A percentile compares a stretch with the other conserved stretches of the same genome.
phyloP scores from a whole-genome alignment of 2,888 invertebrate species.

The Sarcophaga variegata region DNA sequence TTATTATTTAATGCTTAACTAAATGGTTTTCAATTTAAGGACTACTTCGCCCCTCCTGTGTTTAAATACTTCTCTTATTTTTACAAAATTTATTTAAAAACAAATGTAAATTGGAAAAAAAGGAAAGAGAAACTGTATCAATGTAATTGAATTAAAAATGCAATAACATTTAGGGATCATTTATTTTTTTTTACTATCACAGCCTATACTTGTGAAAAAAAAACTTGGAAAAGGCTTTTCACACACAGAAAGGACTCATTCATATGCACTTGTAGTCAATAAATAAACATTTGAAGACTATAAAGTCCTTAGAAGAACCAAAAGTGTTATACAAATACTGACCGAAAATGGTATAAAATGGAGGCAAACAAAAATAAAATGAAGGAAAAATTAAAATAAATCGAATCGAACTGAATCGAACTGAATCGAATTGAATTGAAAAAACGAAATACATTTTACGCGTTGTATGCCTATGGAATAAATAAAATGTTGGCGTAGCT shows the following conservation, averaged over 20 bases:
- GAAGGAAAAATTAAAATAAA: constrained; percentile 2
- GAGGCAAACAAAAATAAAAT: constrained; percentile 8
- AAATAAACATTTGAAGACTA: constrained; percentile 48
- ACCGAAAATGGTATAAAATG: neutral
- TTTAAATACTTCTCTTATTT: neutral
- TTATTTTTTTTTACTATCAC: neutral
- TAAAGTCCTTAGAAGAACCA: constrained; percentile 9
- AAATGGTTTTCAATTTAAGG: neutral
- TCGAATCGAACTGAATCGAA: no score
- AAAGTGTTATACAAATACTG: neutral
- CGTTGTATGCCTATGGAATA: constrained; percentile 66
- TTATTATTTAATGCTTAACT: no score
- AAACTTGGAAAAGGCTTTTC: constrained; percentile 28
- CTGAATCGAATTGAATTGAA: neutral
- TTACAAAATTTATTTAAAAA: neutral
- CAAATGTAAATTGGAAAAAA: neutral
- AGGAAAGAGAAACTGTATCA: neutral
- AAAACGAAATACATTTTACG: constrained; percentile 45
- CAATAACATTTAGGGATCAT: constrained; percentile 53
- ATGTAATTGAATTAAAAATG: constrained; percentile 44
- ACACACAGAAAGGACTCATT: constrained; percentile 56
- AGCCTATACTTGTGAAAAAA: neutral
- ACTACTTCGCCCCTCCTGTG: neutral
- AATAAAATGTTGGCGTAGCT: constrained; percentile 47
- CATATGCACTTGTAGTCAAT: constrained; percentile 42